Percentiles rank a stretch among this genome's conserved stretches.
phyloP scores from a whole-genome alignment of 1,140 invertebrate genomes.

The Gryon sp. region DNA sequence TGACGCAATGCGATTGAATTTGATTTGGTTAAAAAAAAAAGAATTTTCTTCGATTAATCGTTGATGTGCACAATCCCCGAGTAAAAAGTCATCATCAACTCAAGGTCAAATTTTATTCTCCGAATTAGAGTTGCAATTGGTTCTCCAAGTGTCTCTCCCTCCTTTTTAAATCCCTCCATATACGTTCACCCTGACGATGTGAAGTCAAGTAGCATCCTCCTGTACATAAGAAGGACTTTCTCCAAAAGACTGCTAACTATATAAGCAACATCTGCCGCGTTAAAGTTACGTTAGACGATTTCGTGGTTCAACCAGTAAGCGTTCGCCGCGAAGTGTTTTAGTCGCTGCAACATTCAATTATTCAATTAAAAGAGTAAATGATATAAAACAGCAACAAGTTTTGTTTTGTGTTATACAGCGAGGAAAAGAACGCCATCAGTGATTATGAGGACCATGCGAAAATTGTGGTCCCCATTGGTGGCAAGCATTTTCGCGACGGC shows the following conservation, averaged over 20 bases:
- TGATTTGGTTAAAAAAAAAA: constrained; percentile 16
- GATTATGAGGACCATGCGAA: constrained; percentile 70
- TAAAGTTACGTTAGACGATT: constrained; percentile 78
- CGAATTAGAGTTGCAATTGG: constrained; percentile 53
- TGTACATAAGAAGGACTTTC: constrained; percentile 75
- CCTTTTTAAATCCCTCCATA: constrained; percentile 40
- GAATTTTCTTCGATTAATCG: constrained; percentile 35
- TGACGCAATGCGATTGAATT: too few species aligned
- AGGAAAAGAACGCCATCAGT: constrained; percentile 44
- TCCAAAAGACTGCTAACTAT: constrained; percentile 79
- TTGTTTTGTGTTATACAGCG: constrained; percentile 25
- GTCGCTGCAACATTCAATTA: not conserved
- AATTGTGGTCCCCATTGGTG: constrained; percentile 67
- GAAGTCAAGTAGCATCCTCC: constrained; percentile 70
- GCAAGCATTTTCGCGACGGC: constrained; percentile 67
- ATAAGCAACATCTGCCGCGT: constrained; percentile 76
- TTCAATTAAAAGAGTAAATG: constrained; percentile 1
- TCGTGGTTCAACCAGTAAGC: constrained; percentile 70
- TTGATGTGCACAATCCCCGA: constrained; percentile 11
- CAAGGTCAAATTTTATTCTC: constrained; percentile 66
- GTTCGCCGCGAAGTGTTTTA: constrained; percentile 61
- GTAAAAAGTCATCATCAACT: constrained; percentile 32
- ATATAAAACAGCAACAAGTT: constrained; percentile 3
- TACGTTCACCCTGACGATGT: constrained; percentile 67
- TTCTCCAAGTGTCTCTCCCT: constrained; percentile 40